Evolutionary conservation across 2,888 invertebrate genomes (phyloP), one percentile per base, ranked within the genome.

Genomic region (Lacanobia wlatinum): DNA sequence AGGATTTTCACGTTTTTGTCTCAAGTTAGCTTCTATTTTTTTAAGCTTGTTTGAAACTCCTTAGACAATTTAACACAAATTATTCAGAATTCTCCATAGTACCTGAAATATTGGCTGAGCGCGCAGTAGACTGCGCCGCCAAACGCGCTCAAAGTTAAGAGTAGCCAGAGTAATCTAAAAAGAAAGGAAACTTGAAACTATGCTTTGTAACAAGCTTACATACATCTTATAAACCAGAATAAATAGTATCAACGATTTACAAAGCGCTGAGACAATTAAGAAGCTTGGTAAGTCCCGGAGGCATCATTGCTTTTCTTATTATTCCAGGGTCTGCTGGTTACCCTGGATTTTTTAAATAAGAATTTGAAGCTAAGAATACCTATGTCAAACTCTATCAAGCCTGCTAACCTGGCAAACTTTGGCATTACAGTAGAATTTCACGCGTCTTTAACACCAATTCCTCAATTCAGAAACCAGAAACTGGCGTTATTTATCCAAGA

Each of bases 81-180:
- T 3, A 43, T 43, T 43, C 43, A 43, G 43, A 43, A 10, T 10
- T 43, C 1, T 43, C 14, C 43, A 5, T 14, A 43, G 2, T 56
- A 82, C 85, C 85, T 82, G 87, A 0, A 88, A 83, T 43, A 94
- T 79, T 96, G 96, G 50, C 90, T 92, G 2, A 94, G 87, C 0
- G 92, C 95, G 77, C 96, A 95, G 82, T 91, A 94, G 0, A 94
- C 91, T 0, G 95, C 95, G 0, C 95, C 95, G 0, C 76, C 89
- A 72, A 95, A 95, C 0, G 96, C 96, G 21, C 85, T 84, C 0
- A 92, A 5, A 0, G 94, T 94, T 9, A 96, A 75, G 0, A 88
- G 46, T 6, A 94, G 86, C 96, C 96, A 96, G 0, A 96, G 87
- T 1, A 93, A 1, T 43, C 85, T 83, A 78, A 43, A 83, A 70